phyloP scores from a whole-genome alignment of 2,797 vertebrate species.

The Sebastes matsubarae region DNA sequence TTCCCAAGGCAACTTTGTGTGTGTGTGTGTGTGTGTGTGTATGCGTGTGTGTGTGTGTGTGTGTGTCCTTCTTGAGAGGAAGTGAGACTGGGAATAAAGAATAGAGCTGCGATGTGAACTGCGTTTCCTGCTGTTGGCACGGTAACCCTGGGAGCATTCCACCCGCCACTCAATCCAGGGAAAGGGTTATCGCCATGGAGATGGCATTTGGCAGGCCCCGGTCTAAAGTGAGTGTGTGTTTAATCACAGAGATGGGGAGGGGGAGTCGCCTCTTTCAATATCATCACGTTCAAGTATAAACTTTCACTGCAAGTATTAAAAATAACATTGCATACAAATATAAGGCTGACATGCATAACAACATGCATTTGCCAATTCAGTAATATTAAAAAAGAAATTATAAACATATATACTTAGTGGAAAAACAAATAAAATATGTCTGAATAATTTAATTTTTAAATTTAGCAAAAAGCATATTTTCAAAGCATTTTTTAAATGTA shows the following conservation, averaged over 20 bases:
- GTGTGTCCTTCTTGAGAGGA: conserved; percentile 52
- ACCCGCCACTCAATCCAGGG: conserved; percentile 74
- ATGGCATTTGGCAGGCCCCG: conserved; percentile 77
- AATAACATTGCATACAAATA: conserved; percentile 25
- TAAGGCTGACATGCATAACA: not conserved
- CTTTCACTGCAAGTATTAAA: conserved; percentile 31
- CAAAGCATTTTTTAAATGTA: not conserved
- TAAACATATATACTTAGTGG: not conserved
- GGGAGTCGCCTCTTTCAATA: conserved; percentile 6
- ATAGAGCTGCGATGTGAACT: conserved; percentile 56
- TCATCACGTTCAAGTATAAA: conserved; percentile 47
- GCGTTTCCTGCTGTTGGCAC: conserved; percentile 73
- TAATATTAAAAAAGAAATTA: not conserved
- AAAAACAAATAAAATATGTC: not conserved
- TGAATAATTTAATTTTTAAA: not conserved
- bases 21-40: conserved; percentile 1
- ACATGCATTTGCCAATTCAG: not conserved
- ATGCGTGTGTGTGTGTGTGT: not conserved
- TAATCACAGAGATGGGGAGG: conserved; percentile 25
- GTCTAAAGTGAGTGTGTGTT: conserved; percentile 54
- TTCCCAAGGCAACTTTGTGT: conserved; percentile 42
- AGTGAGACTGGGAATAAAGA: conserved; percentile 66
- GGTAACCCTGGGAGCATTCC: conserved; percentile 68
- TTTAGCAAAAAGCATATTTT: not conserved
- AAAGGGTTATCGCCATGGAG: conserved; percentile 81